Evolutionary conservation across 2,797 vertebrate genomes (phyloP).

Genomic region (Catostomus latipinnis): DNA sequence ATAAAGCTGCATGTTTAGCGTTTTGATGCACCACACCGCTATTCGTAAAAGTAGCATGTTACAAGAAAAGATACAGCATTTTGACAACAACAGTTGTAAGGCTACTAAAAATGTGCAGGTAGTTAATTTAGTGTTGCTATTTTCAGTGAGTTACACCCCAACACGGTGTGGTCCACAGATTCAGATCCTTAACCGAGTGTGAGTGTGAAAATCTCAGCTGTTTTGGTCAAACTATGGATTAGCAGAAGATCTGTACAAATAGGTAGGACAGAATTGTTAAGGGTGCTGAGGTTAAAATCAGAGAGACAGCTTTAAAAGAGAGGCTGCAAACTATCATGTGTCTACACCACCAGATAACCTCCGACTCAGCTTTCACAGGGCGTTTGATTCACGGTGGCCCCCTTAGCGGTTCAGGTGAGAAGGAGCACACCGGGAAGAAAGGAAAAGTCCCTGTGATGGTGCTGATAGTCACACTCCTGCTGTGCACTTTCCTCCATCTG

Average conservation of each 20-base stretch:
- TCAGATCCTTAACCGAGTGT: too few relatives aligned
- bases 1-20: too few relatives aligned
- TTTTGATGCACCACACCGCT: too few relatives aligned
- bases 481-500: conserved; percentile 55
- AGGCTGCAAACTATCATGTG: conserved; percentile 22
- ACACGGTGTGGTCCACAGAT: too few relatives aligned
- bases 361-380: conserved; percentile 31
- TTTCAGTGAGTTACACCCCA: too few relatives aligned
- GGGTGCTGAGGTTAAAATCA: conserved; percentile 37
- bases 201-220: neutral
- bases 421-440: conserved; percentile 26
- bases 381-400: conserved; percentile 43
- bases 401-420: conserved; percentile 39
- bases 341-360: conserved; percentile 47
- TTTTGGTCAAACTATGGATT: conserved; percentile 44
- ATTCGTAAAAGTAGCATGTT: too few relatives aligned
- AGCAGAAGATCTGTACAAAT: conserved; percentile 36
- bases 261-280: conserved; percentile 38
- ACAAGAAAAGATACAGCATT: too few relatives aligned
- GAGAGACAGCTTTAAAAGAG: conserved; percentile 24
- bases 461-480: conserved; percentile 53
- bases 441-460: conserved; percentile 53
- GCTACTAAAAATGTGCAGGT: too few relatives aligned
- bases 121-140: too few relatives aligned
- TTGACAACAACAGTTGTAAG: too few relatives aligned